A percentile compares a stretch with the other conserved stretches of the same genome.
Evolutionary conservation across 2,888 invertebrate genomes (phyloP).

Genomic region (Cephus pygmeus): DNA sequence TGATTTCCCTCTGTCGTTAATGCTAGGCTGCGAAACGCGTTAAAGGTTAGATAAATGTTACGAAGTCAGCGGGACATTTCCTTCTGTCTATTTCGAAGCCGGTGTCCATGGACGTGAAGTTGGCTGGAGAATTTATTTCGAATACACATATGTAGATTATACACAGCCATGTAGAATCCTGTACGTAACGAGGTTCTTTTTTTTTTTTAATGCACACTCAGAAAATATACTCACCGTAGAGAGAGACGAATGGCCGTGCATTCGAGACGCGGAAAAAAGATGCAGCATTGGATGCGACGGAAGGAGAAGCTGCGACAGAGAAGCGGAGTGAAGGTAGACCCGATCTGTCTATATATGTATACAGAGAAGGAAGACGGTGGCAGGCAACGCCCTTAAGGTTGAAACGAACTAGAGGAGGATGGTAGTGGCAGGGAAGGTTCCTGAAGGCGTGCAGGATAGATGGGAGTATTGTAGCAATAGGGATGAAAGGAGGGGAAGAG

Average conservation of each 20-base stretch:
- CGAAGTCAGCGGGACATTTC: neutral
- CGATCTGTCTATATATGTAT: neutral
- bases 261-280: neutral
- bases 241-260: neutral
- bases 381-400: conserved; percentile 38
- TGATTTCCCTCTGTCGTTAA: neutral
- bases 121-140: neutral
- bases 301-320: neutral
- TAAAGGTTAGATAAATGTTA: neutral
- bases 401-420: conserved; percentile 15
- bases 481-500: conserved; percentile 25
- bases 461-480: conserved; percentile 3
- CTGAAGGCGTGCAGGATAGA: conserved; percentile 22
- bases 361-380: conserved; percentile 3
- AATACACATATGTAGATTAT: neutral
- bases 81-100: neutral
- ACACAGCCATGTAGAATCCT: neutral
- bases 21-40: neutral
- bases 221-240: neutral
- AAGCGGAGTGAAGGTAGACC: neutral
- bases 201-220: neutral
- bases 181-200: neutral
- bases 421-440: conserved; percentile 1
- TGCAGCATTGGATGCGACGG: neutral
- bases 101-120: neutral